Conservation (phyloP, 2,113 vertebrate genomes). For the Notothenia coriiceps region DNA sequence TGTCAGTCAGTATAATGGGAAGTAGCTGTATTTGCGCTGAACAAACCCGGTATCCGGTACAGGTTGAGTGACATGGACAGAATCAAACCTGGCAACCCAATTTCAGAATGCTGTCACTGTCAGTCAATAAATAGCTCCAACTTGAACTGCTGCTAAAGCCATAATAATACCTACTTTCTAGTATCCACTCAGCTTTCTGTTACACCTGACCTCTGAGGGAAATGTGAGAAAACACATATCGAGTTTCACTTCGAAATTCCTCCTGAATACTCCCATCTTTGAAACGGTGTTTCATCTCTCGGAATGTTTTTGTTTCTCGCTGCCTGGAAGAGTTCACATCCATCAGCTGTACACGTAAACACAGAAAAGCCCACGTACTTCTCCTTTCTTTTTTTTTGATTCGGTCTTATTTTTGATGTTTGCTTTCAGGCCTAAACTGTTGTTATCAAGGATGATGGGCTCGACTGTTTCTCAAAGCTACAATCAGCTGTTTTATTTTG, state of each 20-base stretch:
- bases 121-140: not conserved
- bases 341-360: conserved; percentile 59
- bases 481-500: conserved; percentile 62
- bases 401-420: conserved; percentile 33
- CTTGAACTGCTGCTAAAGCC: not conserved
- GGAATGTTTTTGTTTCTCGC: conserved; percentile 18
- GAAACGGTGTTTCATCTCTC: not conserved
- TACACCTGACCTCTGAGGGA: not conserved
- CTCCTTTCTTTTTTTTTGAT: not conserved
- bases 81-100: not conserved
- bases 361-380: not conserved
- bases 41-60: too few species aligned
- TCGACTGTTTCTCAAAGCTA: conserved; percentile 51
- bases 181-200: not conserved
- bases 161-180: not conserved
- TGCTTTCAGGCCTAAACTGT: conserved; percentile 30
- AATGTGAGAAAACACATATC: not conserved
- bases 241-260: not conserved
- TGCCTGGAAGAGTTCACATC: conserved; percentile 26
- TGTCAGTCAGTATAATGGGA: too few species aligned
- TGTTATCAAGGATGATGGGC: conserved; percentile 51
- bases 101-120: not conserved
- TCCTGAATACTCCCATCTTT: conserved; percentile 1
- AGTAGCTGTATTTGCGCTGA: too few species aligned
- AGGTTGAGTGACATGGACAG: not conserved